Base-by-base conservation (phyloP, 2,888 invertebrate genomes). In the Drosophila pseudotalamancana region DNA sequence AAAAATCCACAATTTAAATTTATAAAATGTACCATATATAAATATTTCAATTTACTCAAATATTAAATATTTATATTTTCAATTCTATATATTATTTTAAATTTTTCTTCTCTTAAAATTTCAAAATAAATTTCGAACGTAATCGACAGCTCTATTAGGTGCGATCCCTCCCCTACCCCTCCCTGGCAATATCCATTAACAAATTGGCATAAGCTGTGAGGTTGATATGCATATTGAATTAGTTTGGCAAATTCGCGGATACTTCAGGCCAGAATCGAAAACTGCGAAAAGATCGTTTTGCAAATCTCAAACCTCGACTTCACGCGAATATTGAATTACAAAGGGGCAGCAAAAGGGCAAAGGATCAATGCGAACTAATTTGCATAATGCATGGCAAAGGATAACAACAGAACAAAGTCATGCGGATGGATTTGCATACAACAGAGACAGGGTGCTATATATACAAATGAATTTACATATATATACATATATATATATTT, bases 311-410 rank as follows among this genome's bases (percentile, higher is more conserved):
- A 6, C 27, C 32, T 37, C n/a, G 9, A 31, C 40, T 64, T 89
- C 89, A 69, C 87, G 89, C 89, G 89, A 61, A 77, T 88, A 89
- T 87, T 72, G 70, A 76, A 87, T 87, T 89, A 87, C 87, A 77
- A 61, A 29, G 34, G n/a, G 60, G 48, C 43, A 50, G 59, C 5
- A 8, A 40, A 40, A 40, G 19, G 40, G 40, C 40, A 40, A 67
- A 66, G 72, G 71, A 75, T 72, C 74, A 63, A 60, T 59, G 40
- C 50, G 50, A 55, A 50, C 40, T 35, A 75, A 88, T 87, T 87
- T 87, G 83, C 87, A 87, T 87, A 87, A 88, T 76, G 64, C 74
- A 51, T 48, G 31, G 57, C 48, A 67, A 65, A 72, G 85, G 81
- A 76, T 69, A 70, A 78, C 72, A 70, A 39, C 81, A 69, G 34